Percentiles rank a stretch among this genome's conserved stretches.
Conservation (phyloP, 2,797 vertebrate genomes). For the Lacerta agilis region DNA sequence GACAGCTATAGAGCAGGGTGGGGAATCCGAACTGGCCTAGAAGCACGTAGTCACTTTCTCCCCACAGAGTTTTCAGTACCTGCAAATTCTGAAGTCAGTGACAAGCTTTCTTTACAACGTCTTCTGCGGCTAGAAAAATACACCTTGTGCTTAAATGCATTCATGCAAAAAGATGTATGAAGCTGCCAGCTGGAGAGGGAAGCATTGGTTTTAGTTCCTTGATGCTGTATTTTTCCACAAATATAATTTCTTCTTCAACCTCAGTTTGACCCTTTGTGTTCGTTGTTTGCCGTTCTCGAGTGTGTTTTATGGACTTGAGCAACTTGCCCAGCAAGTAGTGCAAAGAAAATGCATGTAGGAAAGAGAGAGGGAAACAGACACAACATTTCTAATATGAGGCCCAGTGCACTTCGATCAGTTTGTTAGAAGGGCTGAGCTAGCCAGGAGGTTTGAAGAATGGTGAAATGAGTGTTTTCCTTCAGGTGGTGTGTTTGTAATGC, state of each 20-base stretch:
- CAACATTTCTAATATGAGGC: background rate
- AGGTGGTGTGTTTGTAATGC: background rate
- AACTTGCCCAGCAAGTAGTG: constrained; percentile 1
- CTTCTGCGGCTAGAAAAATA: background rate
- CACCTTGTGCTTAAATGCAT: background rate
- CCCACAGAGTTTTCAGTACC: background rate
- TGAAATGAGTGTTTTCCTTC: background rate
- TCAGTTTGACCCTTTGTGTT: background rate
- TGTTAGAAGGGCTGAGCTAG: background rate
- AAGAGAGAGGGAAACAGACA: background rate
- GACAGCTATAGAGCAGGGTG: too few species aligned
- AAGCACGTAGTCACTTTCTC: too few species aligned
- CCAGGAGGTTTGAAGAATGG: background rate
- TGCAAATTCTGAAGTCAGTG: background rate
- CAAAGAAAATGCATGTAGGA: background rate
- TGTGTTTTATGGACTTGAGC: background rate
- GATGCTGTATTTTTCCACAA: background rate
- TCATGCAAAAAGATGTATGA: background rate
- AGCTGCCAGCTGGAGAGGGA: background rate
- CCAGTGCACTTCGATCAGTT: background rate
- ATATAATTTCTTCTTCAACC: background rate
- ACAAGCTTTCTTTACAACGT: background rate
- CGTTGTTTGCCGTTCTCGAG: background rate
- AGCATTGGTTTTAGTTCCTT: background rate
- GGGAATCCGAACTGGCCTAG: too few species aligned